A percentile compares a stretch with the other conserved stretches of the same genome.
phyloP scores from a whole-genome alignment of 2,797 vertebrate species.

The Crotalus adamanteus region DNA sequence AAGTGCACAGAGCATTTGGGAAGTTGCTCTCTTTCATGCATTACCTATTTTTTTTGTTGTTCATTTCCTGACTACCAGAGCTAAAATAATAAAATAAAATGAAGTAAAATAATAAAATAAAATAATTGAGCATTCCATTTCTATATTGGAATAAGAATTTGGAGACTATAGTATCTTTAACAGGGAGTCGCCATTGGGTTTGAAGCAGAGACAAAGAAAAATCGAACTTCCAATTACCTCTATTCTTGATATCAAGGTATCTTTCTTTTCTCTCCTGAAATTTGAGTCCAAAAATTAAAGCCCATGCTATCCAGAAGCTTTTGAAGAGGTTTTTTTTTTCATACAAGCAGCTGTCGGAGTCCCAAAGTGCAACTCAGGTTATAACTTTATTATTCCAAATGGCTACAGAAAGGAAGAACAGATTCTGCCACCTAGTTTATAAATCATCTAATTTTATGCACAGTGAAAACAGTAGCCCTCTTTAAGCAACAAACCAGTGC shows the following conservation, averaged over 20 bases:
- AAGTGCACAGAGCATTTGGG: conserved; percentile 37
- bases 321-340: not conserved
- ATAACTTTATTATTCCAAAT: not conserved
- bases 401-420: not conserved
- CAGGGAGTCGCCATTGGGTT: not conserved
- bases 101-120: too few species aligned
- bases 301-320: not conserved
- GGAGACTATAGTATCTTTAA: not conserved
- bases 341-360: not conserved
- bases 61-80: not conserved
- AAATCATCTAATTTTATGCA: not conserved
- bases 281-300: not conserved
- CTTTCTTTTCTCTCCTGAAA: rapidly evolving
- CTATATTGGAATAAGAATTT: not conserved
- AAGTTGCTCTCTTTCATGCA: not conserved
- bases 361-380: not conserved
- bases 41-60: not conserved
- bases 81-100: not conserved
- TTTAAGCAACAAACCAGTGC: not conserved
- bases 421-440: not conserved
- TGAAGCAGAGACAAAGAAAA: not conserved
- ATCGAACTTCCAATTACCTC: not conserved
- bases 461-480: not conserved
- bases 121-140: not conserved
- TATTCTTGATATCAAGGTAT: not conserved